Conservation (phyloP, 2,113 vertebrate species). For the Notarius quadriscutis region DNA sequence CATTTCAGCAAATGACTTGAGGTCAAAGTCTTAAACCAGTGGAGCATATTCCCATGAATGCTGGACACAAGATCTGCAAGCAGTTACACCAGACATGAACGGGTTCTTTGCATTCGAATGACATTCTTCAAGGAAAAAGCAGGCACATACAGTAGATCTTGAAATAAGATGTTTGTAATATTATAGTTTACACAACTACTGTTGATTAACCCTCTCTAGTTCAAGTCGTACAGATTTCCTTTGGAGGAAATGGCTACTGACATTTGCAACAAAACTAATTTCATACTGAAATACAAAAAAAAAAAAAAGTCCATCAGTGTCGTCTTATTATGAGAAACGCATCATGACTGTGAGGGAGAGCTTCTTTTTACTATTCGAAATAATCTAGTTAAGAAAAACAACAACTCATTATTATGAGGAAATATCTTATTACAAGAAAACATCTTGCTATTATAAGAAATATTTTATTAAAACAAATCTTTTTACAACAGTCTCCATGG, state of each 20-base stretch:
- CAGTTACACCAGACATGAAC: neutral
- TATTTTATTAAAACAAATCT: neutral
- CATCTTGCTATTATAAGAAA: neutral
- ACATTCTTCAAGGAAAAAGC: neutral
- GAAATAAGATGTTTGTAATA: neutral
- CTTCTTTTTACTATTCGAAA: neutral
- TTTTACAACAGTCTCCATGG: neutral
- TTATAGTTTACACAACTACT: neutral
- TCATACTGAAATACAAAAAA: neutral
- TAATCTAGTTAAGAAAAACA: neutral
- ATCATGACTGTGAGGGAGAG: neutral
- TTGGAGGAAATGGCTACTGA: neutral
- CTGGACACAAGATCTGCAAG: neutral
- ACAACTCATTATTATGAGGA: neutral
- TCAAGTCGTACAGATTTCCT: neutral
- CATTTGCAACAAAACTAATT: neutral
- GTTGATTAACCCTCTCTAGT: neutral
- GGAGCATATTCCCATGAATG: neutral
- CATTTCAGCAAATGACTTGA: neutral
- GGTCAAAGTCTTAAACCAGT: neutral
- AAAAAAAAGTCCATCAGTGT: no score
- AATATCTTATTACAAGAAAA: neutral
- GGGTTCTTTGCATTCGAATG: neutral
- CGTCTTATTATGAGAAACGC: neutral
- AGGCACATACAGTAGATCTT: neutral